A percentile compares a stretch with the other conserved stretches of the same genome.
Evolutionary conservation across 2,888 invertebrate genomes (phyloP).

Genomic region (Odontomyia ornata): DNA sequence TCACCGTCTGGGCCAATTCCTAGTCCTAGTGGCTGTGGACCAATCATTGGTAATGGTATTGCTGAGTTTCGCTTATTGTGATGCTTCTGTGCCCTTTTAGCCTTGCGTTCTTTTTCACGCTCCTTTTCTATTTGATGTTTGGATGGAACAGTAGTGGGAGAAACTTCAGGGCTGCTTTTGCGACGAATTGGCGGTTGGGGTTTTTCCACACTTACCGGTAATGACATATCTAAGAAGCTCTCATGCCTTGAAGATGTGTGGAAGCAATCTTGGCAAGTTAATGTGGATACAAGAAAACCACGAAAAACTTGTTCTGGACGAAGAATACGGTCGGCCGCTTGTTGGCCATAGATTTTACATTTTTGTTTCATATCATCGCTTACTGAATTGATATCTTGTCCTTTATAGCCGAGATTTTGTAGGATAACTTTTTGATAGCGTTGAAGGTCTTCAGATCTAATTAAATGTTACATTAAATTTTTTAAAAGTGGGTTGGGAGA

Average conservation of each 20-base stretch:
- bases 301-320: conserved; percentile 93
- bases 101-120: conserved; percentile 67
- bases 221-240: conserved; percentile 92
- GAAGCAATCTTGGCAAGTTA: conserved; percentile 89
- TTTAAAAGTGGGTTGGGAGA: too few species aligned
- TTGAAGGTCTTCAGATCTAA: conserved; percentile 75
- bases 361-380: conserved; percentile 79
- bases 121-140: conserved; percentile 71
- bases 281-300: conserved; percentile 88
- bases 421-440: conserved; percentile 86
- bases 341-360: conserved; percentile 84
- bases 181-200: conserved; percentile 75
- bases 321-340: conserved; percentile 79
- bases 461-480: not conserved
- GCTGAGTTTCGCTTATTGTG: conserved; percentile 54
- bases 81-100: conserved; percentile 59
- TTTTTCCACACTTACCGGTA: conserved; percentile 83
- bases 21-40: conserved; percentile 46
- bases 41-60: not conserved
- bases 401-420: conserved; percentile 77
- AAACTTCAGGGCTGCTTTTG: conserved; percentile 60
- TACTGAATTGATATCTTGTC: conserved; percentile 78
- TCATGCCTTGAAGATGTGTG: conserved; percentile 89
- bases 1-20: conserved; percentile 48
- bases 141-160: conserved; percentile 59